Evolutionary conservation across 1,140 invertebrate species (phyloP).

Genomic region (Saccostrea glomerata): DNA sequence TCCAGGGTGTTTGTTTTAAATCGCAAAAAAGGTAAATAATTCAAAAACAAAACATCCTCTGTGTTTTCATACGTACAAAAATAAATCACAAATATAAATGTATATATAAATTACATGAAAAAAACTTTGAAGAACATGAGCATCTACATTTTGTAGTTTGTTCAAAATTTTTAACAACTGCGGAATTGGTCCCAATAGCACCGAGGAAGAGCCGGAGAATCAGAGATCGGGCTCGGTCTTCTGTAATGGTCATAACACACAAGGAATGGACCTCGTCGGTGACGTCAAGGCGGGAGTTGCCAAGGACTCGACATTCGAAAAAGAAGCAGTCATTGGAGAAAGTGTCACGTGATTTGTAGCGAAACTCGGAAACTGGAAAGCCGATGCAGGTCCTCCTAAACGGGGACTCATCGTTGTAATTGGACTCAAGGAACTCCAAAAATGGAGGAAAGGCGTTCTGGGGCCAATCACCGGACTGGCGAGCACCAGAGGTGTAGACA

Average conservation of each 20-base stretch:
- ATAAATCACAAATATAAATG: constrained; percentile 4
- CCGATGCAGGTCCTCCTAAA: constrained; percentile 56
- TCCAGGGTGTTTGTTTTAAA: neutral
- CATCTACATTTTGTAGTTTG: constrained; percentile 25
- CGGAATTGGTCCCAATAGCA: constrained; percentile 26
- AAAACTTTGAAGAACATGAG: neutral
- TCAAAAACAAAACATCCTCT: neutral
- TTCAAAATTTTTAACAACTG: neutral
- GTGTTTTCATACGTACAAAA: constrained; percentile 3
- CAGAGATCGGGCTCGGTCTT: neutral
- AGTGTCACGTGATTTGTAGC: constrained; percentile 64
- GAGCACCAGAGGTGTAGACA: constrained; percentile 68
- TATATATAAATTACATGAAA: neutral
- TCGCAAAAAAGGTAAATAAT: neutral
- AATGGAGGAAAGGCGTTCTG: constrained; percentile 70
- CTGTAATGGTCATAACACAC: constrained; percentile 55
- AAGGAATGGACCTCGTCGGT: constrained; percentile 46
- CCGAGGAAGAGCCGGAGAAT: neutral
- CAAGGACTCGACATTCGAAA: constrained; percentile 56
- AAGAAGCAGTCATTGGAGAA: constrained; percentile 63
- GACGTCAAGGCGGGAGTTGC: constrained; percentile 54
- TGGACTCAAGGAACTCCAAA: constrained; percentile 75
- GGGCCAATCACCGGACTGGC: constrained; percentile 70
- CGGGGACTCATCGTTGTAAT: constrained; percentile 72
- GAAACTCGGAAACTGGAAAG: constrained; percentile 73